A percentile compares a stretch with the other conserved stretches of the same genome.
These are phyloP conservation scores for human DNA, from an alignment of 2,113 vertebrate species.

Conservation along the genomic window GRCh38 chr17:41628001-41628500, in stretches of 20 bases:
- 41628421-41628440: conserved; percentile 92
- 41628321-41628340: neutral
- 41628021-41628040: conserved; percentile 86
- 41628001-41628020: conserved; percentile 86
- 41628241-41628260: neutral
- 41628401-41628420: conserved; percentile 89
- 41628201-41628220: neutral
- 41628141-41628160: conserved; percentile 62
- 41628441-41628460: conserved; percentile 89
- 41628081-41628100: conserved; percentile 87
- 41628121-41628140: rapidly evolving
- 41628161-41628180: neutral
- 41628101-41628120: conserved; percentile 85
- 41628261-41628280: neutral
- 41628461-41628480: conserved; percentile 83
- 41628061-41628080: conserved; percentile 88
- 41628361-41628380: conserved; percentile 94
- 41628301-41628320: neutral
- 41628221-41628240: neutral
- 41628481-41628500: neutral
- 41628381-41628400: conserved; percentile 92
- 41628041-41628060: conserved; percentile 84
- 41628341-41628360: conserved; percentile 89
- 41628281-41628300: rapidly evolving
- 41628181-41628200: conserved; percentile 47